Percentiles rank a stretch among this genome's conserved stretches.
phyloP scores from a whole-genome alignment of 2,797 vertebrate genomes.

The Scleropages formosus region DNA sequence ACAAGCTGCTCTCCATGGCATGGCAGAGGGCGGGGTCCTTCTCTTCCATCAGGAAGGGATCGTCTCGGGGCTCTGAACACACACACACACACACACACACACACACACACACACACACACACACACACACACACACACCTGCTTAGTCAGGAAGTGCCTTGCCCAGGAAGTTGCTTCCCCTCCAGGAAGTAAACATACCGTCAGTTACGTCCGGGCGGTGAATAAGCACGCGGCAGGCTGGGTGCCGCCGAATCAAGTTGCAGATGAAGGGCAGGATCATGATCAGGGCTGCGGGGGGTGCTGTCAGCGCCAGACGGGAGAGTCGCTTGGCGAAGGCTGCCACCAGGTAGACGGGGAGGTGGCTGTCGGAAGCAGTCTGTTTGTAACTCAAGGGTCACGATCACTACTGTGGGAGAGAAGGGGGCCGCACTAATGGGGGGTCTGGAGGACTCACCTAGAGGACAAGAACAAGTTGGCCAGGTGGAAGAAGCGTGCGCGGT shows the following conservation, averaged over 20 bases:
- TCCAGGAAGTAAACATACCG: constrained; percentile 36
- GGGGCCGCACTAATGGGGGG: no score
- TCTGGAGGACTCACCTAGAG: constrained; percentile 83
- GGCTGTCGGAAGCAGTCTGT: constrained; percentile 62
- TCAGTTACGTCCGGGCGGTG: constrained; percentile 73
- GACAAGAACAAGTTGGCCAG: constrained; percentile 85
- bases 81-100: not conserved
- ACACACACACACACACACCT: not conserved
- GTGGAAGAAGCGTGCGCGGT: constrained; percentile 90
- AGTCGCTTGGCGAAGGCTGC: constrained; percentile 91
- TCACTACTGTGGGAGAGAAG: no score
- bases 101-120: no score
- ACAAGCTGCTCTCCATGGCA: constrained; percentile 90
- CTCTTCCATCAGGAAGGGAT: constrained; percentile 82
- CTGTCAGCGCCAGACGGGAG: constrained; percentile 80
- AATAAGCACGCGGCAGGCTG: constrained; percentile 79
- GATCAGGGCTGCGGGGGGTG: constrained; percentile 82
- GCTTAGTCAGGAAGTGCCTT: not conserved
- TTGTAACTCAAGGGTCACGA: no score
- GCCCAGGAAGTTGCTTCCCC: no score
- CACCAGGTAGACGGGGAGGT: constrained; percentile 88
- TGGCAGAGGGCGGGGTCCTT: constrained; percentile 76
- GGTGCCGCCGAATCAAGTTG: constrained; percentile 90
- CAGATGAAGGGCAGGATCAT: constrained; percentile 87
- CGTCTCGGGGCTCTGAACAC: constrained; percentile 62